Percentiles rank a stretch among this genome's conserved stretches.
Conservation (phyloP, 1,140 invertebrate genomes). For the Euschistus heros region DNA sequence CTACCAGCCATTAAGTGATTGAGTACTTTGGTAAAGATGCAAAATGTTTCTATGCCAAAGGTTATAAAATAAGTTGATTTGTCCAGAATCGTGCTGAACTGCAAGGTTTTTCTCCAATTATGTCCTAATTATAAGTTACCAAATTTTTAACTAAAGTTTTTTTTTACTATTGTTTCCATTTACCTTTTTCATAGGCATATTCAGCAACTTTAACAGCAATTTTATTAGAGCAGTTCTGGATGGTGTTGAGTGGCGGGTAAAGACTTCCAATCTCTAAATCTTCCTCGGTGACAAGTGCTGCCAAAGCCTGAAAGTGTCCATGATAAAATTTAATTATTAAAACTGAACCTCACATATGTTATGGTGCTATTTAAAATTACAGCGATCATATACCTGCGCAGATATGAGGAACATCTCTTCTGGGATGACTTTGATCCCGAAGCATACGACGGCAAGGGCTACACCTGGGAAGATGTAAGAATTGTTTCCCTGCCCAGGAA, state of each 20-base stretch:
- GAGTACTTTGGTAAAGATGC: too few species aligned
- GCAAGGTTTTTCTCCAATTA: too few species aligned
- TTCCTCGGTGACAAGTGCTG: constrained; percentile 68
- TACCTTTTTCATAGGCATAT: constrained; percentile 78
- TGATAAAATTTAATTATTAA: background rate
- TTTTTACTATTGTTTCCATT: too few species aligned
- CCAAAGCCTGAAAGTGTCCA: constrained; percentile 42
- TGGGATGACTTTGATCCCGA: constrained; percentile 70
- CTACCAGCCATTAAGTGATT: too few species aligned
- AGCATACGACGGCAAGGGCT: constrained; percentile 71
- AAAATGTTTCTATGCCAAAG: too few species aligned
- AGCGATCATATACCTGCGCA: constrained; percentile 49
- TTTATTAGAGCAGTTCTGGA: constrained; percentile 75
- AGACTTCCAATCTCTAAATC: constrained; percentile 81
- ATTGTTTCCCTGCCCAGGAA: constrained; percentile 93
- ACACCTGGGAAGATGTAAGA: constrained; percentile 94
- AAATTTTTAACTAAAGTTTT: too few species aligned
- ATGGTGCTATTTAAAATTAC: background rate
- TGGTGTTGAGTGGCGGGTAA: constrained; percentile 84
- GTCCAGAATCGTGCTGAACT: too few species aligned
- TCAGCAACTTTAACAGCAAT: constrained; percentile 79
- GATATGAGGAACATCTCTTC: constrained; percentile 83
- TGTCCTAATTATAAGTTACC: too few species aligned
- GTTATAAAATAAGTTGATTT: too few species aligned
- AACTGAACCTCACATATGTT: background rate